phyloP scores from a whole-genome alignment of 1,140 invertebrate species.

The Papilio aristodemus region DNA sequence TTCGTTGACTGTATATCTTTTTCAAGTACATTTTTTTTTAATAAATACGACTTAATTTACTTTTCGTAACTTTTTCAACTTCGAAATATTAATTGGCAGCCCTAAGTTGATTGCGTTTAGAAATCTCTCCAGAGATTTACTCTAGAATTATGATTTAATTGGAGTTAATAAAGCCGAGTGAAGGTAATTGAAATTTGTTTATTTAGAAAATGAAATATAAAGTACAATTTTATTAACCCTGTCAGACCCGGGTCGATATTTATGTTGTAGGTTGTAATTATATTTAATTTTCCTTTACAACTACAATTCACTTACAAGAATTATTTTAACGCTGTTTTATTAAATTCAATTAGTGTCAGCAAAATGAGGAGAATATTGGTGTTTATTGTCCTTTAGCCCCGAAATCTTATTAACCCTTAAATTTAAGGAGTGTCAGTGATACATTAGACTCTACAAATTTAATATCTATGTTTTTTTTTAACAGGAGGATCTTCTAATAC shows the following conservation, averaged over 20 bases:
- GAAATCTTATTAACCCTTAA: no score
- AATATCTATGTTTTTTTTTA: constrained; percentile 30
- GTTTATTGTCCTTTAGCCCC: no score
- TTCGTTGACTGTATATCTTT: no score
- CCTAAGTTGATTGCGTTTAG: constrained; percentile 35
- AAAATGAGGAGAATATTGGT: no score
- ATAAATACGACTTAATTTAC: background rate
- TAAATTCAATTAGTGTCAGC: background rate
- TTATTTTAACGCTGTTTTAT: background rate
- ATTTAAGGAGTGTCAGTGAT: no score
- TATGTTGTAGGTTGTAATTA: constrained; percentile 13
- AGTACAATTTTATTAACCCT: constrained; percentile 62
- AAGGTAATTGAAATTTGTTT: constrained; percentile 72
- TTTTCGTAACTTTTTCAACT: background rate
- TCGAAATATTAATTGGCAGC: constrained; percentile 8
- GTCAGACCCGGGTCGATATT: constrained; percentile 39
- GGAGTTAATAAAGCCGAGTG: constrained; percentile 62
- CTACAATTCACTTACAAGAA: background rate
- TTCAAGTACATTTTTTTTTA: background rate
- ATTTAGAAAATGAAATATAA: constrained; percentile 51
- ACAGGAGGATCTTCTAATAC: constrained; percentile 98
- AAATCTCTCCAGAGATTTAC: constrained; percentile 51
- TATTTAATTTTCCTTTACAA: constrained; percentile 7
- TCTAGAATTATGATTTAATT: constrained; percentile 70
- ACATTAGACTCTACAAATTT: no score